These are phyloP conservation scores for Corythornis leucogaster DNA, from an alignment of 2,797 vertebrate species.

Conservation along the genomic window DNA sequence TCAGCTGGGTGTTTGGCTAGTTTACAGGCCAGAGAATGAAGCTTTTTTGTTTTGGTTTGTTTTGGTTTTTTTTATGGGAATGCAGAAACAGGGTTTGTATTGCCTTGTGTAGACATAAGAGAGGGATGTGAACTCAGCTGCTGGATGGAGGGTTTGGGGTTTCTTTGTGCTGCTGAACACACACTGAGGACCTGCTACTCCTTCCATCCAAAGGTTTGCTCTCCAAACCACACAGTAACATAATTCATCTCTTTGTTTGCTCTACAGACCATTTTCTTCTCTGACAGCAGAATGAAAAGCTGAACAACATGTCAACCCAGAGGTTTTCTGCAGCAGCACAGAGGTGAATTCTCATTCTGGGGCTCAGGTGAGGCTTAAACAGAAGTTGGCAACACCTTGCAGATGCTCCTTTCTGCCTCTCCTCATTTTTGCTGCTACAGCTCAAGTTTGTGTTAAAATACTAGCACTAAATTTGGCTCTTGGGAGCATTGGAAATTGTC, in stretches of 20 bases:
- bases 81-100: not conserved
- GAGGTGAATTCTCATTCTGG: not conserved
- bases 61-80: too few species aligned
- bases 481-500: not conserved
- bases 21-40: not conserved
- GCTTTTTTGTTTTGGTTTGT: not conserved
- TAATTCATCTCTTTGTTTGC: constrained; percentile 3
- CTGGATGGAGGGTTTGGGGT: not conserved
- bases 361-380: not conserved
- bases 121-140: not conserved
- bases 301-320: not conserved
- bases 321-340: not conserved
- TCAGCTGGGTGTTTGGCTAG: not conserved
- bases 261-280: not conserved
- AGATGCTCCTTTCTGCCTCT: not conserved
- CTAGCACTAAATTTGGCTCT: not conserved
- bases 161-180: not conserved
- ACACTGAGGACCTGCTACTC: not conserved
- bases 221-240: not conserved
- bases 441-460: not conserved
- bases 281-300: not conserved
- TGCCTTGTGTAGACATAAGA: not conserved
- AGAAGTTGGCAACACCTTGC: not conserved
- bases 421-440: not conserved
- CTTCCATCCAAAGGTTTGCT: not conserved